Evolutionary conservation across 2,888 invertebrate genomes (phyloP).

Genomic region (Polydrusus tereticollis): DNA sequence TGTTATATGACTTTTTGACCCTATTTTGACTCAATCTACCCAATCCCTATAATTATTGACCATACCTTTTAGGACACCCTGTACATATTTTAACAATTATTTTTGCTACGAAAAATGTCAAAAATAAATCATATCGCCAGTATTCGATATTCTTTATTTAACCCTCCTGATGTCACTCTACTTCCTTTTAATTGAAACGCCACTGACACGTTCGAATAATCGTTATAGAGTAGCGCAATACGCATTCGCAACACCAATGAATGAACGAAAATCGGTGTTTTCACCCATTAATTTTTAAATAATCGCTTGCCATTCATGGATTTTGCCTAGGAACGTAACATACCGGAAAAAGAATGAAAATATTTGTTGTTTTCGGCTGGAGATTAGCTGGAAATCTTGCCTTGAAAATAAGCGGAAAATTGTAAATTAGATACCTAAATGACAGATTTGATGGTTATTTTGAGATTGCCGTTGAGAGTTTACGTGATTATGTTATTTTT

Average conservation of each 20-base stretch:
- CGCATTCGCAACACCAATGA: slow-evolving; percentile 56
- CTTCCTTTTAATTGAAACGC: background rate
- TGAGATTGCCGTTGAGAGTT: background rate
- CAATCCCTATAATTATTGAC: too few relatives aligned
- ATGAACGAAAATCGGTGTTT: slow-evolving; percentile 45
- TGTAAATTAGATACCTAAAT: slow-evolving; percentile 4
- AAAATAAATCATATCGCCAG: too few relatives aligned
- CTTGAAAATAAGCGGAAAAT: background rate
- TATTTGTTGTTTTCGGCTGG: background rate
- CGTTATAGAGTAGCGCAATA: slow-evolving; percentile 56
- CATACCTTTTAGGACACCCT: too few relatives aligned
- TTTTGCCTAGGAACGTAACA: slow-evolving; percentile 8
- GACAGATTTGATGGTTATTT: background rate
- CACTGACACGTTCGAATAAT: slow-evolving; percentile 17
- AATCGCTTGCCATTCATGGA: slow-evolving; percentile 33
- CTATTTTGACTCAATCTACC: too few relatives aligned
- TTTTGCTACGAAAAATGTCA: too few relatives aligned
- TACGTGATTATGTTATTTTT: too few relatives aligned
- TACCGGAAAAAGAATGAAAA: slow-evolving; percentile 17
- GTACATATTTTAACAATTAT: too few relatives aligned
- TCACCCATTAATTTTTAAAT: slow-evolving; percentile 34
- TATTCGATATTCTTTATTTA: too few relatives aligned
- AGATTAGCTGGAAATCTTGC: background rate
- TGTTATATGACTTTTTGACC: too few relatives aligned
- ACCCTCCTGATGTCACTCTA: background rate